Evolutionary conservation across 2,797 vertebrate species (phyloP).

Genomic region (Harpagifer antarcticus): DNA sequence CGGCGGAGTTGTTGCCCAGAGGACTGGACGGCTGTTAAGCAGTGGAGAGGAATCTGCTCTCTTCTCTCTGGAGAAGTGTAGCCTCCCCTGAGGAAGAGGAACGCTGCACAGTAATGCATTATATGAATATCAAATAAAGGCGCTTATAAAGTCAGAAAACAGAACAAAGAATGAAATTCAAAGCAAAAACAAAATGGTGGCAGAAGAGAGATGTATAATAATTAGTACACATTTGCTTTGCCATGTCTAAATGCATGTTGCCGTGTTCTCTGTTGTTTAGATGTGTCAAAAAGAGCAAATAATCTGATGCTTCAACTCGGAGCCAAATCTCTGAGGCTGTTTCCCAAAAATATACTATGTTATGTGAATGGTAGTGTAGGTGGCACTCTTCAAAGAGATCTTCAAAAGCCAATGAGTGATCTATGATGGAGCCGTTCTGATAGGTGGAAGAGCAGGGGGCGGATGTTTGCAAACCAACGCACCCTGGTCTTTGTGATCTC

Average conservation of each 20-base stretch:
- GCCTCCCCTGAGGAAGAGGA: slow-evolving; percentile 45
- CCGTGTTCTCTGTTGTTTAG: slow-evolving; percentile 2
- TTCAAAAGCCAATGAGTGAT: slow-evolving; percentile 36
- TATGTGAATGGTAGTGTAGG: slow-evolving; percentile 47
- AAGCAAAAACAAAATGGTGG: slow-evolving; percentile 3
- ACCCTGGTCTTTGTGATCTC: slow-evolving; percentile 24
- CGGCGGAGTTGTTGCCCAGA: slow-evolving; percentile 56
- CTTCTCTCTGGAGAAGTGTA: slow-evolving; percentile 53
- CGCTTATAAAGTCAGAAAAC: slow-evolving; percentile 48
- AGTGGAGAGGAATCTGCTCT: slow-evolving; percentile 60
- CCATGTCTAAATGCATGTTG: slow-evolving; percentile 17
- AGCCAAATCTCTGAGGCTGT: not conserved
- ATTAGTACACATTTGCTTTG: not conserved
- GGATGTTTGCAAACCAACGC: slow-evolving; percentile 51
- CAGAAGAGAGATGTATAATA: not conserved
- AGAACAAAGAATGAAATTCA: slow-evolving; percentile 22
- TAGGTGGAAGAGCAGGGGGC: slow-evolving; percentile 22
- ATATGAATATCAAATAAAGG: slow-evolving; percentile 69
- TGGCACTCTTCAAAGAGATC: slow-evolving; percentile 38
- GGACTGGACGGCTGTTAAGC: slow-evolving; percentile 65
- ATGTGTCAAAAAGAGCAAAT: not conserved
- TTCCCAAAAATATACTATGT: slow-evolving; percentile 5
- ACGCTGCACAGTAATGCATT: slow-evolving; percentile 51
- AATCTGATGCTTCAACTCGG: not conserved
- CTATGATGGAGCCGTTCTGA: slow-evolving; percentile 13